A percentile compares a stretch with the other conserved stretches of the same genome.
Evolutionary conservation across 1,140 invertebrate genomes (phyloP).

Genomic region (Drosophila mauritiana): DNA sequence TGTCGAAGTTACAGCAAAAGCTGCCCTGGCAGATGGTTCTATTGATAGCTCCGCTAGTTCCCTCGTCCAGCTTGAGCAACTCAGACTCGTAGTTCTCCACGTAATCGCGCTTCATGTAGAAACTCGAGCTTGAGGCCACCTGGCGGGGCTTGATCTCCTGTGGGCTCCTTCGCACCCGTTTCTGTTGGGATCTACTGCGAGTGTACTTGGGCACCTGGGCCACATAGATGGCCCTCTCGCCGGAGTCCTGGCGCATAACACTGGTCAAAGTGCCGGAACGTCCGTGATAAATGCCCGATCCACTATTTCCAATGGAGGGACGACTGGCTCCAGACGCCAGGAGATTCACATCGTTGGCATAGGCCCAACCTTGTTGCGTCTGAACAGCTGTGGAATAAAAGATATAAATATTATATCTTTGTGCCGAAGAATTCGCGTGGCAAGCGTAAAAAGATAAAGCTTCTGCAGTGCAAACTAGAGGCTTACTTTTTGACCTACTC

Average conservation of each 20-base stretch:
- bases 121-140: conserved; percentile 6
- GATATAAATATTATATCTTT: background rate
- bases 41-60: background rate
- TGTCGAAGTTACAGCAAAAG: conserved; percentile 69
- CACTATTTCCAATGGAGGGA: conserved; percentile 74
- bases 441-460: no score
- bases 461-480: no score
- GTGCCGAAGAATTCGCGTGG: background rate
- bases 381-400: conserved; percentile 82
- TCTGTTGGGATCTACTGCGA: background rate
- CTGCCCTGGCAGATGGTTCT: conserved; percentile 35
- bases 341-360: conserved; percentile 85
- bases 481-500: background rate
- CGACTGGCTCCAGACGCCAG: conserved; percentile 85
- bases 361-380: conserved; percentile 85
- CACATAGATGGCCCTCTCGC: conserved; percentile 56
- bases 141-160: background rate
- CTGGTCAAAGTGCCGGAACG: conserved; percentile 45
- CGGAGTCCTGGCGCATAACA: conserved; percentile 44
- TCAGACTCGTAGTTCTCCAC: conserved; percentile 53
- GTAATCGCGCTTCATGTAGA: conserved; percentile 60
- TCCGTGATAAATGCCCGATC: conserved; percentile 85
- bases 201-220: conserved; percentile 60
- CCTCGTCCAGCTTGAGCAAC: conserved; percentile 10
- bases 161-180: background rate